Percentiles rank a stretch among this genome's conserved stretches.
Conservation (phyloP, 2,888 invertebrate genomes). For the Cartodere bifasciata region DNA sequence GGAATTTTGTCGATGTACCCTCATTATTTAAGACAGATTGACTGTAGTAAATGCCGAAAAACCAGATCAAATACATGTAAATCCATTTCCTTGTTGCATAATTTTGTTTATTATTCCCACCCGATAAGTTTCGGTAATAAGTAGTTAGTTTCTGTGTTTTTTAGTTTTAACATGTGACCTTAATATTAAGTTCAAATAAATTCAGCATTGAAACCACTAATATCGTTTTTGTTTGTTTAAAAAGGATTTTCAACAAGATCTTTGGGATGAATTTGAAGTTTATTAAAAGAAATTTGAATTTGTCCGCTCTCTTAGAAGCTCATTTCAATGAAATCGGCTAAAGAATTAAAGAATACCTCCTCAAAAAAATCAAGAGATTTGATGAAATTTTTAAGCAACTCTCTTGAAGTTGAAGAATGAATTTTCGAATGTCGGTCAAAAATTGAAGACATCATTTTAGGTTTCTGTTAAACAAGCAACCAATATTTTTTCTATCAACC, state of each 20-base stretch:
- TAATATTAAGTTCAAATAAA: slow-evolving; percentile 11
- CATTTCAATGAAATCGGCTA: slow-evolving; percentile 11
- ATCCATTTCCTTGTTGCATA: too few species aligned
- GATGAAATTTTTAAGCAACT: slow-evolving; percentile 8
- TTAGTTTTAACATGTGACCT: slow-evolving; percentile 6
- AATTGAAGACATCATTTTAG: too few species aligned
- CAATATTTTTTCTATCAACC: too few species aligned
- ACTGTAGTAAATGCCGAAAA: too few species aligned
- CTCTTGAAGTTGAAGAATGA: slow-evolving; percentile 12
- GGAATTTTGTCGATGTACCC: too few species aligned
- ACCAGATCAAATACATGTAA: too few species aligned
- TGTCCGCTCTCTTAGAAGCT: slow-evolving; percentile 10
- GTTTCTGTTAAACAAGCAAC: too few species aligned
- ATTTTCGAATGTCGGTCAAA: too few species aligned
- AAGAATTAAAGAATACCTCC: slow-evolving; percentile 1
- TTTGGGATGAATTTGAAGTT: slow-evolving; percentile 13
- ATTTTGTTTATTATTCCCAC: too few species aligned
- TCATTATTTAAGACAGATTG: too few species aligned
- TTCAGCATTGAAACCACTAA: slow-evolving; percentile 10
- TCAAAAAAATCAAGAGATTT: slow-evolving; percentile 6
- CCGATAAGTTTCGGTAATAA: too few species aligned
- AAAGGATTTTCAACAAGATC: slow-evolving; percentile 12
- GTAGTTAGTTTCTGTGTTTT: not conserved
- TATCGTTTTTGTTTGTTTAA: slow-evolving; percentile 12
- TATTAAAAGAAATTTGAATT: slow-evolving; percentile 12